These are phyloP conservation scores for Tadarida brasiliensis DNA, from an alignment of 2,797 vertebrate species.

Conservation along the genomic window DNA sequence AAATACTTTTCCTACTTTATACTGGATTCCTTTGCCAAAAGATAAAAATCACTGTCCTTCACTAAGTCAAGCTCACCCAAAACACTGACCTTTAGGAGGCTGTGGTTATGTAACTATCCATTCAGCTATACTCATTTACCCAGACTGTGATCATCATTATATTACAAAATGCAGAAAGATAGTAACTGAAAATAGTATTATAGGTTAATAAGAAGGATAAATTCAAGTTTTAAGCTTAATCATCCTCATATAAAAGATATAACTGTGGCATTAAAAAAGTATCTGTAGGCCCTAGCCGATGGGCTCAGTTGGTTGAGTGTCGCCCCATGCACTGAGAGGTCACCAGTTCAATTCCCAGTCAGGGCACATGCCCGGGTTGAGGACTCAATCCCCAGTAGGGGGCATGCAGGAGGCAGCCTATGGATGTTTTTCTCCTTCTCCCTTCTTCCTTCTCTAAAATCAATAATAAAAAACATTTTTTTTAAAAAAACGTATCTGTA, in stretches of 20 bases:
- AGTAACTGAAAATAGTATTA: not conserved
- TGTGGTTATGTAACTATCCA: not conserved
- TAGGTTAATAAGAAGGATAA: not conserved
- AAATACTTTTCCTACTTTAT: not conserved
- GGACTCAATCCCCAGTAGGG: too few relatives aligned
- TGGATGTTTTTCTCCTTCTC: too few relatives aligned
- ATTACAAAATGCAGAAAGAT: slow-evolving; percentile 30
- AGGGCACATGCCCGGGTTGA: too few relatives aligned
- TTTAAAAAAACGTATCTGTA: not conserved
- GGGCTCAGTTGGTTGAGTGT: too few relatives aligned
- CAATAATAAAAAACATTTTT: not conserved
- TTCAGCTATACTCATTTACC: not conserved
- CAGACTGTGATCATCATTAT: not conserved
- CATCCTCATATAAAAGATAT: not conserved
- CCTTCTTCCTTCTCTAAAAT: too few relatives aligned
- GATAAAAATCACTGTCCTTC: not conserved
- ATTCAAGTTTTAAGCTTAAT: not conserved
- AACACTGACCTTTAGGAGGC: not conserved
- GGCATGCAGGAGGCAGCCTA: too few relatives aligned
- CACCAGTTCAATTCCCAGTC: too few relatives aligned
- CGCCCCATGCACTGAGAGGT: too few relatives aligned
- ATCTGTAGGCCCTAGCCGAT: not conserved
- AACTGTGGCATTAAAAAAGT: not conserved
- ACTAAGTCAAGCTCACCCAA: not conserved
- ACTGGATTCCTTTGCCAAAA: not conserved